phyloP scores from a whole-genome alignment of 2,113 vertebrate species.

The Entomyzon cyanotis region DNA sequence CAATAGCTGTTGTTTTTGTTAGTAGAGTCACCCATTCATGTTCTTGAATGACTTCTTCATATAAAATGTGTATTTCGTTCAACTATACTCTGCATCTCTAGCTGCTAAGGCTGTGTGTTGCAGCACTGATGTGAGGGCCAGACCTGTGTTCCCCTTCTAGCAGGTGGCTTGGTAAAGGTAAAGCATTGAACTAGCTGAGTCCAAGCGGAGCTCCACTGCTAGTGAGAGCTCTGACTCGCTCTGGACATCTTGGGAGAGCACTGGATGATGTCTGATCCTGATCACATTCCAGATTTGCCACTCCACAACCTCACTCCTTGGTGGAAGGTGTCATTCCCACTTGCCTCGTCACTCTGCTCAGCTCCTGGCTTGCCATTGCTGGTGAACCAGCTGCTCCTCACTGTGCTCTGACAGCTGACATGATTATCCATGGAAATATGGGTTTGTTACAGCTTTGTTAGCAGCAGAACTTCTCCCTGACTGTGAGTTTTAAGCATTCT shows the following conservation, averaged over 20 bases:
- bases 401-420: background rate
- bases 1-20: background rate
- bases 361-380: background rate
- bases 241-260: background rate
- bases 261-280: background rate
- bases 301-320: background rate
- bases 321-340: background rate
- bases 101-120: background rate
- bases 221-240: fast-evolving
- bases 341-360: background rate
- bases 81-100: background rate
- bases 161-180: background rate
- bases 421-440: background rate
- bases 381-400: background rate
- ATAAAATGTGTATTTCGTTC: background rate
- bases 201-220: background rate
- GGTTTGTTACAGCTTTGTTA: background rate
- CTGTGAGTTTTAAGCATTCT: background rate
- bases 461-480: background rate
- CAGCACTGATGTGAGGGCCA: background rate
- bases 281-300: background rate
- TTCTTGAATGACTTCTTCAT: background rate
- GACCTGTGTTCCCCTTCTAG: fast-evolving
- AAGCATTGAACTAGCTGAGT: background rate
- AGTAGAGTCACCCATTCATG: background rate